Evolutionary conservation across 2,113 vertebrate genomes (phyloP), one percentile per base, ranked within the genome.

Genomic region (Calidris pugnax): DNA sequence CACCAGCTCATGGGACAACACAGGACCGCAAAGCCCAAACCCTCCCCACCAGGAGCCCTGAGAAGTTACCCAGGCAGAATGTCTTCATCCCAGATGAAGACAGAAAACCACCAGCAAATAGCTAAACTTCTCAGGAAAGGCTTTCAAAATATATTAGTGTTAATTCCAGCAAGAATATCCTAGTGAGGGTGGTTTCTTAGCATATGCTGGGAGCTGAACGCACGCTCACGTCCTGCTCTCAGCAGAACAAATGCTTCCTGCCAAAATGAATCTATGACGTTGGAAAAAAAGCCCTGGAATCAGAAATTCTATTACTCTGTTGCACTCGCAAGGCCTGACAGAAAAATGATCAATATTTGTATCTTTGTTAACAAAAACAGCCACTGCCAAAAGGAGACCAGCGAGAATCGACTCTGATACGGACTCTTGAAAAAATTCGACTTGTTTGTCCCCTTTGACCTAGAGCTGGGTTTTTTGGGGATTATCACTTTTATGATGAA

Each of bases 391-490:
- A 60, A 59, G 75, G 7, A 60, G 59, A 23, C 39, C 60, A 12
- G 0, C 1, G 35, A 79, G 60, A 68, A 43, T 10, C 60, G 14
- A 3, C 26, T 30, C 41, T 33, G 21, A 2, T 5, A 35, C 0
- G 0, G 21, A 39, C 48, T 51, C 32, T 14, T 4, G 30, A 26
- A 21, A 83, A 72, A 66, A 43, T 12, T 5, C 8, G 0, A 50
- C 63, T n/a, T 20, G 24, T 19, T 30, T 20, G 24, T 9, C 35
- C 41, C 20, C 28, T n/a, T 21, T 23, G 45, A 2, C 9, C 26
- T 4, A 32, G 39, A 20, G 33, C 0, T 30, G 17, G 2, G 2
- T 51, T 76, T 50, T 51, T 41, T 9, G 17, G 28, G 69, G 56
- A 33, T 24, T 35, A 35, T 3, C 4, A 9, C 28, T 35, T 50